These are phyloP conservation scores for Hippoglossus stenolepis DNA, from an alignment of 2,113 vertebrate species.

Conservation along the genomic window DNA sequence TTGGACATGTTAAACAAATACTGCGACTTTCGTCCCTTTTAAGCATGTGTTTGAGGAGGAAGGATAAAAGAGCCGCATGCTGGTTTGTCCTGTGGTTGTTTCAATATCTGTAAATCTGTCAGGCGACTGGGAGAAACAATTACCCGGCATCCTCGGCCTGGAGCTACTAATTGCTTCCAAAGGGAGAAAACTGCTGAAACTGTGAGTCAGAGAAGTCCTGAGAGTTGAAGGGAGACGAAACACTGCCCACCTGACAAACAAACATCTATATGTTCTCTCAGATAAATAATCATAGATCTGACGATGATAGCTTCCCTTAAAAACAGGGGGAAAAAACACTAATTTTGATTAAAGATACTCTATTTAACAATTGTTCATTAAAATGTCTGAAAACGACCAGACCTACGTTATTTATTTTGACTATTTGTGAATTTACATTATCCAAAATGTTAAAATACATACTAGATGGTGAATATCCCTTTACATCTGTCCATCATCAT, in stretches of 20 bases:
- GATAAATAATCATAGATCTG: background rate
- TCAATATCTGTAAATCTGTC: constrained; percentile 39
- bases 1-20: constrained; percentile 9
- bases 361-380: no score
- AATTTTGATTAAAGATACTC: no score
- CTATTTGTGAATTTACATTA: no score
- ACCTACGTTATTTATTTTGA: no score
- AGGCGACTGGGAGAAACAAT: constrained; percentile 15
- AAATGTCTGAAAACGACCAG: no score
- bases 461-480: background rate
- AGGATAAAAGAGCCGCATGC: background rate
- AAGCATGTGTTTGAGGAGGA: constrained; percentile 5
- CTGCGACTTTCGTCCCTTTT: background rate
- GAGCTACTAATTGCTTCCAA: constrained; percentile 67
- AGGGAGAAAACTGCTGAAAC: constrained; percentile 34
- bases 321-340: no score
- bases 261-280: background rate
- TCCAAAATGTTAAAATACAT: no score
- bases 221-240: constrained; percentile 16
- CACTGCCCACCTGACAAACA: constrained; percentile 24
- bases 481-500: constrained; percentile 4
- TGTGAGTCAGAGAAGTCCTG: constrained; percentile 14
- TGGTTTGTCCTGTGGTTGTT: constrained; percentile 33
- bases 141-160: constrained; percentile 37
- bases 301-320: background rate